A percentile compares a stretch with the other conserved stretches of the same genome.
Conservation (phyloP, 1,140 invertebrate genomes). For the Drosophila tani region DNA sequence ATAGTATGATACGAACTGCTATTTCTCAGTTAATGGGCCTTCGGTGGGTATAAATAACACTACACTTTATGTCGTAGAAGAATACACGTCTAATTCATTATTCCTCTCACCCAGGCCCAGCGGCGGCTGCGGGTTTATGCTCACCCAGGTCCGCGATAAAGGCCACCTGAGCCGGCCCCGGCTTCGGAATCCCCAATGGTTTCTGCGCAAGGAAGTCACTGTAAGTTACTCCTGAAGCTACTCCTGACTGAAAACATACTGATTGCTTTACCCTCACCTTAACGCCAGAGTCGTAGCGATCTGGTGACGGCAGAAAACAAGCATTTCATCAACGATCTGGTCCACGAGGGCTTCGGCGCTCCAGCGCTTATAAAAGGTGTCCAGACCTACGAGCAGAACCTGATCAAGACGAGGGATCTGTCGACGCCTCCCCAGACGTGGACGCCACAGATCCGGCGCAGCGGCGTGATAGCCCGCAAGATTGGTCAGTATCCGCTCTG, state of each 20-base stretch:
- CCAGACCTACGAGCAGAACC: conserved; percentile 84
- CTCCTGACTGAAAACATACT: not conserved
- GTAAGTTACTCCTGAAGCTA: conserved; percentile 78
- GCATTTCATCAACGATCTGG: conserved; percentile 92
- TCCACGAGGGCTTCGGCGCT: conserved; percentile 88
- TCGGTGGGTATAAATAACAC: conserved; percentile 1
- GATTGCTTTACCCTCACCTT: not conserved
- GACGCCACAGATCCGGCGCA: conserved; percentile 88
- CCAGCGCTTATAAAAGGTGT: conserved; percentile 84
- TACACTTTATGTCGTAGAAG: not conserved
- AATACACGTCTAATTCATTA: not conserved
- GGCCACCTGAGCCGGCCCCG: conserved; percentile 84
- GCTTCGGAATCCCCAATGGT: conserved; percentile 87
- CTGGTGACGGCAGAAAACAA: conserved; percentile 92
- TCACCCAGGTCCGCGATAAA: conserved; percentile 83
- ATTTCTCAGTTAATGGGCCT: conserved; percentile 22
- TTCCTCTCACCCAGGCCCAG: conserved; percentile 33
- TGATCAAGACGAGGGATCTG: conserved; percentile 86
- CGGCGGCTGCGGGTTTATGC: conserved; percentile 31
- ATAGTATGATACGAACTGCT: conserved; percentile 26
- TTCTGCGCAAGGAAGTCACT: conserved; percentile 85
- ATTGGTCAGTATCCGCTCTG: conserved; percentile 97
- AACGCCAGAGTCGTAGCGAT: conserved; percentile 86
- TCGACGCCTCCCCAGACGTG: conserved; percentile 87
- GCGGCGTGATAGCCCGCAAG: conserved; percentile 96